These are phyloP conservation scores for Limenitis camilla DNA, from an alignment of 2,888 invertebrate genomes.

Conservation along the genomic window DNA sequence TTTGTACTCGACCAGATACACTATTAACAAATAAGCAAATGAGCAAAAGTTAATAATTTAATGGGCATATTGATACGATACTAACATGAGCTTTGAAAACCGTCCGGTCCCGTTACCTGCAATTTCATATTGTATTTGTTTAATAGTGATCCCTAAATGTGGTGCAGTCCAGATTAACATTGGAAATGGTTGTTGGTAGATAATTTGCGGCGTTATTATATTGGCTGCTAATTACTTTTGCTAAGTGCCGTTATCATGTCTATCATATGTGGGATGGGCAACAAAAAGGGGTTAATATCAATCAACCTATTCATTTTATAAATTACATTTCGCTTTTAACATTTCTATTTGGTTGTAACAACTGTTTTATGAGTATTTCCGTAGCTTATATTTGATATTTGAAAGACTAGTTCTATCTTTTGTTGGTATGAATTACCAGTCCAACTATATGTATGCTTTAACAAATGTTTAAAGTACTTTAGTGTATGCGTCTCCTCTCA, in stretches of 20 bases:
- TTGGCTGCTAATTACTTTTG: slow-evolving; percentile 25
- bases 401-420: neutral
- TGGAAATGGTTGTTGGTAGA: slow-evolving; percentile 16
- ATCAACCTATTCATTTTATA: slow-evolving; percentile 10
- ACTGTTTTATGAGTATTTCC: no score
- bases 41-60: no score
- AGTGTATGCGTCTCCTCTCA: neutral
- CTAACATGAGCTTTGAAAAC: no score
- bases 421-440: neutral
- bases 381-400: no score
- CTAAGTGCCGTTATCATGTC: slow-evolving; percentile 22
- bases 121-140: slow-evolving; percentile 2
- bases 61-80: no score
- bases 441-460: no score
- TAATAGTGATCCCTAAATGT: slow-evolving; percentile 8
- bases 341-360: slow-evolving; percentile 1
- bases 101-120: neutral
- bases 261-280: slow-evolving; percentile 15
- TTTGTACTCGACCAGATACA: no score
- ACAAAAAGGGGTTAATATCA: slow-evolving; percentile 8
- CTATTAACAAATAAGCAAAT: no score
- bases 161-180: slow-evolving; percentile 11
- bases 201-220: slow-evolving; percentile 25
- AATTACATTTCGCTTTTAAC: slow-evolving; percentile 4
- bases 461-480: no score